Percentiles rank a stretch among this genome's conserved stretches.
Evolutionary conservation across 2,113 vertebrate genomes (phyloP).

Genomic region (Malurus alboscapulatus): DNA sequence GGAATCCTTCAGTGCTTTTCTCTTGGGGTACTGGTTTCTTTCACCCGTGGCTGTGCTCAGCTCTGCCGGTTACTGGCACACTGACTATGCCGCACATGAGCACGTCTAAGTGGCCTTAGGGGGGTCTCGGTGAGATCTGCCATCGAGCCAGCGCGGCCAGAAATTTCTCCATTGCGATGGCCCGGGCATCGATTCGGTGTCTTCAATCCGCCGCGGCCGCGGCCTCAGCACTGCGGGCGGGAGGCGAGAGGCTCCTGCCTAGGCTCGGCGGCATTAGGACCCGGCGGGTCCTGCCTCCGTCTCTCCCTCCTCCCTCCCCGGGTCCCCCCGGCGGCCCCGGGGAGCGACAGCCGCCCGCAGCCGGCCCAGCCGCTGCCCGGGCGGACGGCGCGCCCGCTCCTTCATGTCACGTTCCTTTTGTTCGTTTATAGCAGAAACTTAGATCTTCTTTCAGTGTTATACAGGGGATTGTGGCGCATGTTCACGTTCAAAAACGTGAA

Average conservation of each 20-base stretch:
- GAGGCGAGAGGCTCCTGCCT: neutral
- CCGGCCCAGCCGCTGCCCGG: neutral
- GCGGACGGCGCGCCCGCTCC: neutral
- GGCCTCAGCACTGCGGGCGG: neutral
- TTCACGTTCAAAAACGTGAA: neutral
- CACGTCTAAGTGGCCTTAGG: rapidly evolving
- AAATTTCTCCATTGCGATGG: rapidly evolving
- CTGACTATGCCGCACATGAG: rapidly evolving
- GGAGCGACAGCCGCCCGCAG: neutral
- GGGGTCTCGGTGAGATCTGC: rapidly evolving
- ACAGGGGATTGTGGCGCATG: neutral
- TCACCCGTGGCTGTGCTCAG: neutral
- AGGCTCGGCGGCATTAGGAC: neutral
- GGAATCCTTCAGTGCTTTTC: neutral
- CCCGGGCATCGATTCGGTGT: neutral
- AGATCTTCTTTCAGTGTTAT: neutral
- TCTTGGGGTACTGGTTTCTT: neutral
- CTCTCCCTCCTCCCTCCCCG: neutral
- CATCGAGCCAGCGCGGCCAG: neutral
- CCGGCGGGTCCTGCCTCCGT: neutral
- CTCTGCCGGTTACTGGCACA: neutral
- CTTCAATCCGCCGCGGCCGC: neutral
- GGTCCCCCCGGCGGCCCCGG: neutral
- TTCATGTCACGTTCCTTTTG: neutral
- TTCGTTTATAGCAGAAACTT: rapidly evolving